Percentiles rank a stretch among this genome's conserved stretches.
phyloP scores from a whole-genome alignment of 2,888 invertebrate species.

The Tachina lurida region DNA sequence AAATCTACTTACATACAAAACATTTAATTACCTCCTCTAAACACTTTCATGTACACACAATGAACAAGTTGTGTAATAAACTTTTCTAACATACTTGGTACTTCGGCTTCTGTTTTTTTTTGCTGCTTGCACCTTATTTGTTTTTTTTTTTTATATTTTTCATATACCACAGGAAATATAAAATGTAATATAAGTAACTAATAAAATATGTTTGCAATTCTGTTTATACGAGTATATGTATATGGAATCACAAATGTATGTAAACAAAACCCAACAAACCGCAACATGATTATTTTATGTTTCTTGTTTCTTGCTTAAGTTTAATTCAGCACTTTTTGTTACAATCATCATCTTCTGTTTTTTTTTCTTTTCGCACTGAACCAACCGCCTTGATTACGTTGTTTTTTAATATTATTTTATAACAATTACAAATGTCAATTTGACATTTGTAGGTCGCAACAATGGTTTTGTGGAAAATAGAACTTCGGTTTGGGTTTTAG shows the following conservation, averaged over 20 bases:
- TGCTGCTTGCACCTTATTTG: neutral
- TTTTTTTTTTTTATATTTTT: conserved; percentile 7
- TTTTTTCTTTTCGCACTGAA: neutral
- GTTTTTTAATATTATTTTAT: conserved; percentile 35
- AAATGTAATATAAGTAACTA: conserved; percentile 53
- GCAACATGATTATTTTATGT: conserved; percentile 65
- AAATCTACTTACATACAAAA: neutral
- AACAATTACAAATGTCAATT: conserved; percentile 52
- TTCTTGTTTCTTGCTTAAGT: conserved; percentile 27
- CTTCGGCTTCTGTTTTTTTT: neutral
- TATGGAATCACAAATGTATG: conserved; percentile 1
- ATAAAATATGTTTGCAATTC: conserved; percentile 22
- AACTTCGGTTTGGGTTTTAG: neutral
- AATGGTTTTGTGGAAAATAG: neutral
- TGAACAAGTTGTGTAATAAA: conserved; percentile 55
- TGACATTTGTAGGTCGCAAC: conserved; percentile 44
- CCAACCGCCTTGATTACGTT: conserved; percentile 21
- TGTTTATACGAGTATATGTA: neutral
- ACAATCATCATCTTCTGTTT: neutral
- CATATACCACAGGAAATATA: conserved; percentile 57
- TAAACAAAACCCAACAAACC: conserved; percentile 64
- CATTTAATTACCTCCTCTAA: conserved; percentile 21
- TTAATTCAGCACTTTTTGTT: conserved; percentile 29
- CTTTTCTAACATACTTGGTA: conserved; percentile 41
- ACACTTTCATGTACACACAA: conserved; percentile 47